Base-by-base conservation (phyloP, 2,888 invertebrate genomes). In the Nomada flava region DNA sequence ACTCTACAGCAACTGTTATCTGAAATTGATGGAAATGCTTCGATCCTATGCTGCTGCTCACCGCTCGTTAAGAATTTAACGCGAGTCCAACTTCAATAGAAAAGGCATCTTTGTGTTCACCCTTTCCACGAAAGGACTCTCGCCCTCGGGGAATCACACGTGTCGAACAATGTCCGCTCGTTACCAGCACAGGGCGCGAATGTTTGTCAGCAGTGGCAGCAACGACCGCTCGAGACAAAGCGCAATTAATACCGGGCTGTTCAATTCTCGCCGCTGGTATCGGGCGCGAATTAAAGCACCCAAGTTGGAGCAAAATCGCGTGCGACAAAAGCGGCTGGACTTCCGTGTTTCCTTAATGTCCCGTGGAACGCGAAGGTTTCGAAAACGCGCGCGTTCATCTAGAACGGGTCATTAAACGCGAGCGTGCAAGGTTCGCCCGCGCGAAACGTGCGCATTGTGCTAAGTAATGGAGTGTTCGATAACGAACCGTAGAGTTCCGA, bases 161-260 rank as follows among this genome's bases (percentile, higher is more conserved):
- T 76, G 82, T 79, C 76, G 83, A 89, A 91, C 90, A 91, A 91
- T 89, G 87, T 89, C 83, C 47, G 78, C 90, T 91, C 89, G 89
- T 91, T 91, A 91, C 72, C 65, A 73, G 83, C 68, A 82, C 67
- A 59, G 50, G 73, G 72, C 63, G 70, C 65, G 76, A 76, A 74
- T 85, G 71, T 84, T 79, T 83, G 86, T 85, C 85, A 87, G 82
- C 74, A 73, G 76, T 84, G 82, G 69, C 78, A 26, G 76, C 63
- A 70, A 63, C 70, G 79, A 84, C 81, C 18, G 84, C 79, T 87
- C 75, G 79, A 84, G 85, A 91, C 88, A 90, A 90, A 89, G 89
- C 83, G 86, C 85, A 86, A 91, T 90, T 90, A 89, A 90, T 86
- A 83, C 78, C 71, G 77, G 74, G 77, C 80, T 73, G 68, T 20